Evolutionary conservation across 2,113 vertebrate genomes (phyloP).

Genomic region (Glaucidium brasilianum): DNA sequence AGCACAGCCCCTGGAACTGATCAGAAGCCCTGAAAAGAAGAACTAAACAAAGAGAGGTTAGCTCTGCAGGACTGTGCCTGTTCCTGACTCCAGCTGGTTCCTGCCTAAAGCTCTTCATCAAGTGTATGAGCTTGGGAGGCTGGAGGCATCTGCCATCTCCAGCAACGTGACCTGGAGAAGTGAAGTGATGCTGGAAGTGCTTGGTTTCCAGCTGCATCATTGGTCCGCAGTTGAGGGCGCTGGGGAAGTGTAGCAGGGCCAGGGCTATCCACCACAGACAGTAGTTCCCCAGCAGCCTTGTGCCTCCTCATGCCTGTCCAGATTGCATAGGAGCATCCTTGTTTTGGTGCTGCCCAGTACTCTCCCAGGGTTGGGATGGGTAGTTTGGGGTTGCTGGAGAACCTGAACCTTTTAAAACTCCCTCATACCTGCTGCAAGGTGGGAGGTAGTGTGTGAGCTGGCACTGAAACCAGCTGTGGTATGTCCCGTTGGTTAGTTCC

Average conservation of each 20-base stretch:
- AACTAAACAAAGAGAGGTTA: not conserved
- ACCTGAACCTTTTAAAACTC: not conserved
- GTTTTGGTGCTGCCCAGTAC: not conserved
- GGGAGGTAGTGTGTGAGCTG: not conserved
- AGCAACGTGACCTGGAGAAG: accelerated
- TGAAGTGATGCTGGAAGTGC: not conserved
- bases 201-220: not conserved
- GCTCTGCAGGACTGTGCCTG: not conserved
- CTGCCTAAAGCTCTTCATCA: not conserved
- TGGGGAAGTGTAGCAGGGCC: not conserved
- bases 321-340: not conserved
- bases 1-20: not conserved
- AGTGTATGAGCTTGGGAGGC: not conserved
- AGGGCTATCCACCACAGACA: not conserved
- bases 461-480: not conserved
- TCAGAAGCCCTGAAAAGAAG: not conserved
- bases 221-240: not conserved
- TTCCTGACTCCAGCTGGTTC: not conserved
- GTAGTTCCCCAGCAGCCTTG: not conserved
- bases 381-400: not conserved
- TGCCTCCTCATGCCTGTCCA: accelerated
- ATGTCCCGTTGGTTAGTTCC: not conserved
- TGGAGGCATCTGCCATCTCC: not conserved
- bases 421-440: not conserved
- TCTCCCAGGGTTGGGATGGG: accelerated